Evolutionary conservation across 2,113 vertebrate species (phyloP).

Genomic region (Prinia subflava): DNA sequence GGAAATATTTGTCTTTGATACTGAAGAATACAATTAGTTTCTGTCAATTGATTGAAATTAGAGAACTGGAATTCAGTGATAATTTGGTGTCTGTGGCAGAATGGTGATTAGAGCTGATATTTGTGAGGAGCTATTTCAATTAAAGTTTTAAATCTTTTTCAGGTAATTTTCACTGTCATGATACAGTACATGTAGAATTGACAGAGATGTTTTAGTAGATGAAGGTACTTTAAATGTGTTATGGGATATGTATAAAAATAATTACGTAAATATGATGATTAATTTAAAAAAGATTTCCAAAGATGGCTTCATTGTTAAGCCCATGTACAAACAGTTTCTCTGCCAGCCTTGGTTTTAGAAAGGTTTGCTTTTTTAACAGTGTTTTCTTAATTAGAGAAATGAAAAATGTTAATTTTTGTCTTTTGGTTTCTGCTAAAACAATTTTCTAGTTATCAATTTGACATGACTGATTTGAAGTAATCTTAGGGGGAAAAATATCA

Average conservation of each 20-base stretch:
- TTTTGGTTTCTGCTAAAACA: neutral
- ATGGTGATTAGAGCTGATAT: neutral
- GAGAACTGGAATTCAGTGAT: neutral
- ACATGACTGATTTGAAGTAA: neutral
- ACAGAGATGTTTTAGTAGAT: neutral
- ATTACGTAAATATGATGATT: neutral
- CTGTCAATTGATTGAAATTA: neutral
- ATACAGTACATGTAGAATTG: neutral
- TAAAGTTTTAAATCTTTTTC: neutral
- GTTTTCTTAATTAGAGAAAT: neutral
- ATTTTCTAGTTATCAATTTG: neutral
- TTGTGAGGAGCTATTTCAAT: neutral
- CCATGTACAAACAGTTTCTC: neutral
- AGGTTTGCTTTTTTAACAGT: neutral
- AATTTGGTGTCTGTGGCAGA: neutral
- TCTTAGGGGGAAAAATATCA: neutral
- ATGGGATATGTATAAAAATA: neutral
- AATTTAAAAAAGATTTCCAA: neutral
- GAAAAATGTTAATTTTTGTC: neutral
- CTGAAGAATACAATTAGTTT: neutral
- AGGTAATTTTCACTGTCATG: neutral
- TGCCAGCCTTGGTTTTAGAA: neutral
- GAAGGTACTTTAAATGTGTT: neutral
- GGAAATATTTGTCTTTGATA: neutral
- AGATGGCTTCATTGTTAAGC: neutral